Percentiles rank a stretch among this genome's conserved stretches.
Conservation (phyloP, 2,113 vertebrate genomes). For the Anolis carolinensis region DNA sequence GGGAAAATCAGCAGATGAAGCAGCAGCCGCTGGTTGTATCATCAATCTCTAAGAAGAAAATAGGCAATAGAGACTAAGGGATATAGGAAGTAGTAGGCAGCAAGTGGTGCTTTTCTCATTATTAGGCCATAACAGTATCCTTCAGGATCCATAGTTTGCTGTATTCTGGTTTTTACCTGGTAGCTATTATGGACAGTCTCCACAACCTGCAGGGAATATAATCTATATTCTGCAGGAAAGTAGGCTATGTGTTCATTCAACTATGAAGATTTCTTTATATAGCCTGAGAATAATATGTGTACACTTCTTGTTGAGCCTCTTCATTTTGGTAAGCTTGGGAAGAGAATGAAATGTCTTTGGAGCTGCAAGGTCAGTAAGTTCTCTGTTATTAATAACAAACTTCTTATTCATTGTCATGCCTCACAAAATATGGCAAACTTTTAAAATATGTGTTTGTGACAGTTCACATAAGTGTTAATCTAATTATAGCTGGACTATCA, state of each 20-base stretch:
- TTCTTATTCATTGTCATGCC: neutral
- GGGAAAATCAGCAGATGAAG: neutral
- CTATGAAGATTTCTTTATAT: neutral
- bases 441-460: too few species aligned
- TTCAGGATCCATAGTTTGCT: neutral
- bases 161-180: neutral
- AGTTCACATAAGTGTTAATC: neutral
- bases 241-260: neutral
- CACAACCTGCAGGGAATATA: neutral
- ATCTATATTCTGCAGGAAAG: neutral
- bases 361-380: neutral
- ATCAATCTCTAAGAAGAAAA: neutral
- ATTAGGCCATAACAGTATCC: neutral
- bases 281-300: neutral
- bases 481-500: neutral
- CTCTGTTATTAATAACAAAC: neutral
- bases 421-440: neutral
- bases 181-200: neutral
- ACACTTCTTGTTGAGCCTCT: neutral
- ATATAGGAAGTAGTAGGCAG: neutral
- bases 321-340: neutral
- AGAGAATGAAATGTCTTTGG: neutral
- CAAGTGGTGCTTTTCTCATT: neutral
- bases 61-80: neutral
- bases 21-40: neutral